These are phyloP conservation scores for Anas capensis DNA, from an alignment of 2,797 vertebrate species.

Conservation along the genomic window DNA sequence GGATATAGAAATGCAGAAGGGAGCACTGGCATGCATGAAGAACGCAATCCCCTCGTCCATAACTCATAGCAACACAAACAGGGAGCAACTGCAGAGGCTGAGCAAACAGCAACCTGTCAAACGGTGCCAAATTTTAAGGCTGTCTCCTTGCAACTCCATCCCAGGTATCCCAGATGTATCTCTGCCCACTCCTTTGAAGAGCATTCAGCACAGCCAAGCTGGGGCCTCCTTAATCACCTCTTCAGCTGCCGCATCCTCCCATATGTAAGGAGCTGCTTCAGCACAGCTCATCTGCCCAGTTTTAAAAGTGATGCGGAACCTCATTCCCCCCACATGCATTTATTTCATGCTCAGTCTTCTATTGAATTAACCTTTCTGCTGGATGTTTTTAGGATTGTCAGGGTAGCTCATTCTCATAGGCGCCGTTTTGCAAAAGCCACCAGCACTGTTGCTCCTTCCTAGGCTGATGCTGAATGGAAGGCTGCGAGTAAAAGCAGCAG, in stretches of 20 bases:
- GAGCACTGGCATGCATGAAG: background rate
- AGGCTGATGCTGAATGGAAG: background rate
- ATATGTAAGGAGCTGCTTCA: background rate
- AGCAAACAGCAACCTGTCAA: background rate
- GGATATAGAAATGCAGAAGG: background rate
- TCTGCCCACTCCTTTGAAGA: background rate
- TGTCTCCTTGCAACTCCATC: background rate
- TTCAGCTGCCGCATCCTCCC: background rate
- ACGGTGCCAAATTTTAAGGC: background rate
- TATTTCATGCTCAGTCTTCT: background rate
- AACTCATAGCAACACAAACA: background rate
- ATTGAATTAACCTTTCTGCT: background rate
- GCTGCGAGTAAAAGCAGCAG: background rate
- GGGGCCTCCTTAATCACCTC: background rate
- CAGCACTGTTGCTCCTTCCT: background rate
- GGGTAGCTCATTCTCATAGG: background rate
- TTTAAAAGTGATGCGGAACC: background rate
- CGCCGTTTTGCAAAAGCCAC: background rate
- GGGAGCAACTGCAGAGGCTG: background rate
- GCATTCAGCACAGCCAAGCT: background rate
- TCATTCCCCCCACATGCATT: background rate
- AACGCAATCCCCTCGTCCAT: background rate
- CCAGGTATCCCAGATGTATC: rapidly evolving
- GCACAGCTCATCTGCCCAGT: background rate
- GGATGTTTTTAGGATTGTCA: background rate